These are phyloP conservation scores for Cancer borealis DNA, from an alignment of 2,888 invertebrate species.

Conservation along the genomic window DNA sequence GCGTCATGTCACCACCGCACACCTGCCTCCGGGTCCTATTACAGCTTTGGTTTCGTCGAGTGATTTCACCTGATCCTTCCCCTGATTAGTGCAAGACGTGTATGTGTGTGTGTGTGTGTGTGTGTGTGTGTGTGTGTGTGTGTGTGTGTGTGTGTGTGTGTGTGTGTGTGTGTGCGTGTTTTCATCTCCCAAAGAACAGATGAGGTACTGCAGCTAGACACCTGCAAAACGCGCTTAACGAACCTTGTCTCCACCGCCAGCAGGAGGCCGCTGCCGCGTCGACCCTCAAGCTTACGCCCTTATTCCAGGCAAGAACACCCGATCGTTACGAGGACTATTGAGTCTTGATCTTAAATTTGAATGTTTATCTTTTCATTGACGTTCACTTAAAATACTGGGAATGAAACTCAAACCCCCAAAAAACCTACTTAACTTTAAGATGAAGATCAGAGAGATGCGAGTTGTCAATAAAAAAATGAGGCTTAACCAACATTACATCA, in stretches of 20 bases:
- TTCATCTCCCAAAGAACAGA: background rate
- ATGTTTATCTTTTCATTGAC: background rate
- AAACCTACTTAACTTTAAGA: background rate
- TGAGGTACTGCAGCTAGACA: background rate
- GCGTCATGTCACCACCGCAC: background rate
- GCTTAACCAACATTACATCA: background rate
- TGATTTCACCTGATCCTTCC: background rate
- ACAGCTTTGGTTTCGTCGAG: background rate
- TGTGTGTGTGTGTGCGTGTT: conserved; percentile 34
- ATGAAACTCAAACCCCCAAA: background rate
- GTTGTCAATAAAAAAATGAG: background rate
- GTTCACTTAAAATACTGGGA: background rate
- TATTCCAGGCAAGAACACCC: background rate
- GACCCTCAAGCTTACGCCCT: background rate
- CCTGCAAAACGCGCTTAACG: conserved; percentile 34
- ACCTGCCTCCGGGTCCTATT: background rate
- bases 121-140: background rate
- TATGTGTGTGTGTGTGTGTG: conserved; percentile 12
- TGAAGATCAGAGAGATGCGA: background rate
- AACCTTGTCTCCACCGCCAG: conserved; percentile 7
- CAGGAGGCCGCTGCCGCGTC: background rate
- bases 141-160: background rate
- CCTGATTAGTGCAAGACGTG: background rate
- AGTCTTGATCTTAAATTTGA: background rate
- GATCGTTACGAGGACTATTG: background rate